Conservation (phyloP, 1,140 invertebrate species). For the Solenopsis fugax region DNA sequence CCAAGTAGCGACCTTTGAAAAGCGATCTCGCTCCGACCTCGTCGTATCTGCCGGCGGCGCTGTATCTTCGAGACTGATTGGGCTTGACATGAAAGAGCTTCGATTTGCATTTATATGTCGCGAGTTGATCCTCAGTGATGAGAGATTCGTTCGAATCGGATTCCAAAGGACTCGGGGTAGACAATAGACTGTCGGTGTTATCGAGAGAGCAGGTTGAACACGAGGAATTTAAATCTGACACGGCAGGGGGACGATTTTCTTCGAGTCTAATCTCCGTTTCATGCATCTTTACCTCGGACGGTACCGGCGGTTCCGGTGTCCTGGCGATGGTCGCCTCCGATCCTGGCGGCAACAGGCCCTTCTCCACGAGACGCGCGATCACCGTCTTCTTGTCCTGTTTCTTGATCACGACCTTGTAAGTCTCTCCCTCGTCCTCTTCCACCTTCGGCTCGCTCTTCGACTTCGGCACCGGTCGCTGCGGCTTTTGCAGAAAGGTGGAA, state of each 20-base stretch:
- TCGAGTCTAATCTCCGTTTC: constrained; percentile 53
- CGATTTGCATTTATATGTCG: constrained; percentile 25
- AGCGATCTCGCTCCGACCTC: constrained; percentile 35
- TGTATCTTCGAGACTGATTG: constrained; percentile 42
- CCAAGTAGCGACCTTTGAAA: constrained; percentile 11
- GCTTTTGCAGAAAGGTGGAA: constrained; percentile 91
- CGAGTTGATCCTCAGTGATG: not conserved
- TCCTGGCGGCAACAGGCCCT: constrained; percentile 80
- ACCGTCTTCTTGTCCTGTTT: constrained; percentile 85
- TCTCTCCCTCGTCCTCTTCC: constrained; percentile 74
- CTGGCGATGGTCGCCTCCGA: constrained; percentile 60
- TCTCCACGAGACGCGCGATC: constrained; percentile 81
- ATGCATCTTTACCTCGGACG: constrained; percentile 80
- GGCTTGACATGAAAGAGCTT: constrained; percentile 25
- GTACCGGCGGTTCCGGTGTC: constrained; percentile 75
- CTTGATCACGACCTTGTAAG: constrained; percentile 86
- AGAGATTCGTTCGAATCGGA: not conserved
- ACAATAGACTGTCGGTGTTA: not conserved
- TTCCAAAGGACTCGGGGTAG: not conserved
- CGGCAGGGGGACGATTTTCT: constrained; percentile 21
- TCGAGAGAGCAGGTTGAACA: constrained; percentile 16
- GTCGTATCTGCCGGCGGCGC: constrained; percentile 14
- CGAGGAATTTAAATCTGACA: constrained; percentile 14
- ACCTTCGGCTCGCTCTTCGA: constrained; percentile 78
- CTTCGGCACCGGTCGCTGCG: constrained; percentile 88